Percentiles rank a stretch among this genome's conserved stretches.
Evolutionary conservation across 2,888 invertebrate genomes (phyloP).

Genomic region (Drosophila sordidapex): DNA sequence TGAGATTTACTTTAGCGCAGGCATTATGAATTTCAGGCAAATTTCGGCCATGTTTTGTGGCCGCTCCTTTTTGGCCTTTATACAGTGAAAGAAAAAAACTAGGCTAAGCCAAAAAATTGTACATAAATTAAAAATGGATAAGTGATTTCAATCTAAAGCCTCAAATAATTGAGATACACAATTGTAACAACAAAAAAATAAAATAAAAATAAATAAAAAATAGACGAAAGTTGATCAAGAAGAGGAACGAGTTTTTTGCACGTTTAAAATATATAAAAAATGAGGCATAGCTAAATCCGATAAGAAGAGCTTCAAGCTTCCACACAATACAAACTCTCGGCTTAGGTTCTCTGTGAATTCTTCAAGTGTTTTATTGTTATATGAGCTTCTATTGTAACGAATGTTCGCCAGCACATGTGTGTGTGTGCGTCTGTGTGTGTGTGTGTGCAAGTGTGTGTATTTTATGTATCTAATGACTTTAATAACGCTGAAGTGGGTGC

Average conservation of each 20-base stretch:
- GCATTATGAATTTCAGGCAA: slow-evolving; percentile 34
- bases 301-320: not conserved
- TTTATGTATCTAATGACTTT: slow-evolving; percentile 64
- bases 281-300: not conserved
- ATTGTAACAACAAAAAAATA: not conserved
- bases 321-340: not conserved
- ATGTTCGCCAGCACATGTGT: slow-evolving; percentile 3
- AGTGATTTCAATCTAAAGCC: not conserved
- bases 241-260: not conserved
- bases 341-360: slow-evolving; percentile 5
- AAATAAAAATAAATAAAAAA: too few species aligned
- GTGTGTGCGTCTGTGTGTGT: slow-evolving; percentile 2
- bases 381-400: slow-evolving; percentile 17
- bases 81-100: slow-evolving; percentile 18
- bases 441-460: slow-evolving; percentile 13
- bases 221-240: not conserved
- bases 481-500: slow-evolving; percentile 65
- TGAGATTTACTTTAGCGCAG: slow-evolving; percentile 11
- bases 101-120: not conserved
- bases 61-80: slow-evolving; percentile 12
- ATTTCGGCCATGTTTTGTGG: slow-evolving; percentile 31
- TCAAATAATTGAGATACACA: too few species aligned
- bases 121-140: not conserved
- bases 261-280: not conserved
- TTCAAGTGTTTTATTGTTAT: slow-evolving; percentile 26